These are phyloP conservation scores for Amphimallon solstitiale DNA, from an alignment of 2,888 invertebrate genomes.

Conservation along the genomic window DNA sequence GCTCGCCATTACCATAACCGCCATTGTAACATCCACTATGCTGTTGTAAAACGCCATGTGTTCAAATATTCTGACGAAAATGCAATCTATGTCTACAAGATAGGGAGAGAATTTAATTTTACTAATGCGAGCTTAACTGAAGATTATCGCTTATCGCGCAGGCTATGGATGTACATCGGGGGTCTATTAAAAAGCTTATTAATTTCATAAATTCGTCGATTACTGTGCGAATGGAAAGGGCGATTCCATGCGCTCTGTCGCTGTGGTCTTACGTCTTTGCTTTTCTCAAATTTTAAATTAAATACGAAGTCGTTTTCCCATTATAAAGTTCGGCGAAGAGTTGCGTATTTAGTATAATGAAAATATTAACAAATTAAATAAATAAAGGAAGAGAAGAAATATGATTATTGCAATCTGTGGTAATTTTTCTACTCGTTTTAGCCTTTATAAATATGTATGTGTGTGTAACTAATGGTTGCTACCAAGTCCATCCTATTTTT, in stretches of 20 bases:
- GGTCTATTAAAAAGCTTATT: constrained; percentile 56
- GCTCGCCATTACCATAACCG: constrained; percentile 9
- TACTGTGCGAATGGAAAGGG: not conserved
- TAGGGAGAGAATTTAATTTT: constrained; percentile 21
- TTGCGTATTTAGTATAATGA: too few relatives aligned
- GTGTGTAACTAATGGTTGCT: too few relatives aligned
- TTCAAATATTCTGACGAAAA: constrained; percentile 1
- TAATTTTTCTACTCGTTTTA: too few relatives aligned
- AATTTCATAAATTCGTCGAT: constrained; percentile 57
- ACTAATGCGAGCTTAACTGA: constrained; percentile 29
- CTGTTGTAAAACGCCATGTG: constrained; percentile 16
- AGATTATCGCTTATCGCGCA: constrained; percentile 5
- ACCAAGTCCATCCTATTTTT: too few relatives aligned
- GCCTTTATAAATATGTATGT: too few relatives aligned
- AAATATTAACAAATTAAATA: too few relatives aligned
- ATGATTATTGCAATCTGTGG: too few relatives aligned
- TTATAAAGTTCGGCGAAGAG: too few relatives aligned
- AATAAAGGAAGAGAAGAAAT: too few relatives aligned
- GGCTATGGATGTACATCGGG: not conserved
- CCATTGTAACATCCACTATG: not conserved
- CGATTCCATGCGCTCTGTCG: not conserved
- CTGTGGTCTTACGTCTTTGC: not conserved
- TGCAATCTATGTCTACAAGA: constrained; percentile 1
- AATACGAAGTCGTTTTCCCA: too few relatives aligned
- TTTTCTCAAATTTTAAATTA: not conserved